Evolutionary conservation across 2,888 invertebrate species (phyloP), one percentile per base, ranked within the genome.

Genomic region (Cabera pusaria): DNA sequence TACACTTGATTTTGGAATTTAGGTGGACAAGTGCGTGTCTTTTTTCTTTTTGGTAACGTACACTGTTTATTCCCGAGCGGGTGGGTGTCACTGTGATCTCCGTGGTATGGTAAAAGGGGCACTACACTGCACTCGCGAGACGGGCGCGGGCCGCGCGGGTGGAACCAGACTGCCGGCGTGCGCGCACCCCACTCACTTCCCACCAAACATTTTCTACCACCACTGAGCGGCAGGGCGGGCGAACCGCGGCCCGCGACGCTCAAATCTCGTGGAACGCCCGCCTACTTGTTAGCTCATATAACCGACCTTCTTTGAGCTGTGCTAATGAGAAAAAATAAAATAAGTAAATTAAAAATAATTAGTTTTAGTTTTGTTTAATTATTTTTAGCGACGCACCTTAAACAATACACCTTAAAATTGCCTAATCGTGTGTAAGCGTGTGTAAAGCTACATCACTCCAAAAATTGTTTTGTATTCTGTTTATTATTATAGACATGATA

Each of bases 131-230:
- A 72, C 73, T 66, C 72, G 63, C 68, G 71, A 58, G 54, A 74
- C 86, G 80, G 72, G 77, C 84, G 77, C 74, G 65, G 66, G 72
- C 75, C 78, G 77, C 85, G 81, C 83, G 78, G 62, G 61, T 70
- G 58, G 56, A 58, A 64, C 70, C 72, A 66, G 81, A 86, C 85
- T 85, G 83, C 27, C 67, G 66, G 79, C 86, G 84, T 83, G 65
- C 52, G 82, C 85, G 86, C 87, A 87, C 86, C 87, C 87, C 85
- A 86, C 87, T 86, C 75, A 81, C 83, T 79, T 85, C 84, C 82
- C 80, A 85, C 86, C 85, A 76, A 84, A 81, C 79, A 79, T 77
- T 79, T 82, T 81, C 82, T 83, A 79, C 86, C 86, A 86, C 85
- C 82, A 72, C 71, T 59, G 66, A 56, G 46, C 52, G 43, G 52